Percentiles rank a stretch among this genome's conserved stretches.
These are phyloP conservation scores for Pseudorhombus dupliciocellatus DNA, from an alignment of 2,113 vertebrate species.

Conservation along the genomic window DNA sequence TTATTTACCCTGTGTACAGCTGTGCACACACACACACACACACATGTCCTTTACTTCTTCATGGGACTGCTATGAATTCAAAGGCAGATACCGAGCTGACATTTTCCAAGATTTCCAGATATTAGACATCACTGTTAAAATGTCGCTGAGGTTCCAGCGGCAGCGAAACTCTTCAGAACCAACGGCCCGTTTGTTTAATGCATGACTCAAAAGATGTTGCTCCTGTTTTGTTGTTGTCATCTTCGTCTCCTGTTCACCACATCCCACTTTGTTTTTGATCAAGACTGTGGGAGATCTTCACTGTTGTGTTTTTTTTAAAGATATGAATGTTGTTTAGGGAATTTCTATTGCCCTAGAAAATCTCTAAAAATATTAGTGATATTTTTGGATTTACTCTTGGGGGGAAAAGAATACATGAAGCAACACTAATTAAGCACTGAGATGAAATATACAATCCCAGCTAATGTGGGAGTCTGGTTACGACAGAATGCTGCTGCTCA, in stretches of 20 bases:
- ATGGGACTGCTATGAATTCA: too few relatives aligned
- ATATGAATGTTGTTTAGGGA: background rate
- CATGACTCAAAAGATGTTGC: background rate
- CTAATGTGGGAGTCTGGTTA: background rate
- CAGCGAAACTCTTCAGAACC: background rate
- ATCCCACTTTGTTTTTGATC: background rate
- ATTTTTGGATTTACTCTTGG: constrained; percentile 27
- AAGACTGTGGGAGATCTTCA: background rate
- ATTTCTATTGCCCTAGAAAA: constrained; percentile 11
- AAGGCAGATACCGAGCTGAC: too few relatives aligned
- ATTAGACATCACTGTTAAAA: too few relatives aligned
- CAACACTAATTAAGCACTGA: background rate
- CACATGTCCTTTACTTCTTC: background rate
- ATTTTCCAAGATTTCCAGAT: too few relatives aligned
- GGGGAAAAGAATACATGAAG: background rate
- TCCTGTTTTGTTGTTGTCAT: background rate
- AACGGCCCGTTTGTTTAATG: background rate
- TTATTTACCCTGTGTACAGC: constrained; percentile 38
- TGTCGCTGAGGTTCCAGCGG: background rate
- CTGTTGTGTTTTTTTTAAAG: background rate
- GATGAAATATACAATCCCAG: background rate
- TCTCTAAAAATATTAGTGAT: constrained; percentile 8
- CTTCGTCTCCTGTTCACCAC: background rate
- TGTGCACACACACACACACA: constrained; percentile 21
- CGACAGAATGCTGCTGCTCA: background rate